phyloP scores from a whole-genome alignment of 2,888 invertebrate genomes.

The Kuschelorhynchus macadamiae region DNA sequence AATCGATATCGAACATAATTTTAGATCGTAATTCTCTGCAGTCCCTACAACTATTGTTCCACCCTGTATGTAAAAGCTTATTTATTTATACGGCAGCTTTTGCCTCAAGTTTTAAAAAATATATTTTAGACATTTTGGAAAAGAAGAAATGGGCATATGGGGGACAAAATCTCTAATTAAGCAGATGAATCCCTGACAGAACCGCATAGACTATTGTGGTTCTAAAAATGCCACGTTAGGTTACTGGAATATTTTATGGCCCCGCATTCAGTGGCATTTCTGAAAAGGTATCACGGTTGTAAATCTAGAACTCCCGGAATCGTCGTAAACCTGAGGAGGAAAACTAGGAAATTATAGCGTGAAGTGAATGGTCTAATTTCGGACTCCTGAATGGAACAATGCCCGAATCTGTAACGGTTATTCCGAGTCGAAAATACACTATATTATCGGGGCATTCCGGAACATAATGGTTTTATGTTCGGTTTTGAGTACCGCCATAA shows the following conservation, averaged over 20 bases:
- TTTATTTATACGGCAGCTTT: too few species aligned
- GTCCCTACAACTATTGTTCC: too few species aligned
- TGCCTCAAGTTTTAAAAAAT: too few species aligned
- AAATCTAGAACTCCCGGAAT: conserved; percentile 40
- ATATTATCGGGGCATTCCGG: conserved; percentile 23
- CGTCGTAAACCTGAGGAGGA: conserved; percentile 29
- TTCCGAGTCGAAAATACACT: conserved; percentile 25
- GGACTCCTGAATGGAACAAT: conserved; percentile 43
- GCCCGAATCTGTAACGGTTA: conserved; percentile 25
- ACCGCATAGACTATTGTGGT: too few species aligned
- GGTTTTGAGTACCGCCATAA: conserved; percentile 16
- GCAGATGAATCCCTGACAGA: too few species aligned
- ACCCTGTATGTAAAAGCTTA: too few species aligned
- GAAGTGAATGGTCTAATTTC: conserved; percentile 41
- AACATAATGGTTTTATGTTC: conserved; percentile 27
- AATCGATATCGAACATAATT: too few species aligned
- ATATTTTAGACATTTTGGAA: too few species aligned
- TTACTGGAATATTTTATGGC: background rate
- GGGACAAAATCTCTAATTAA: too few species aligned
- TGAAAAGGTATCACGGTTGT: conserved; percentile 34
- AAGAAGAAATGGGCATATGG: too few species aligned
- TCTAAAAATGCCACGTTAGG: too few species aligned
- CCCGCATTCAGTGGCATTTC: background rate
- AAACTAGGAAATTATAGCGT: conserved; percentile 39
- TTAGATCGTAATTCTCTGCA: too few species aligned